These are phyloP conservation scores for Spisula subtruncata DNA, from an alignment of 2,888 invertebrate genomes.

Conservation along the genomic window DNA sequence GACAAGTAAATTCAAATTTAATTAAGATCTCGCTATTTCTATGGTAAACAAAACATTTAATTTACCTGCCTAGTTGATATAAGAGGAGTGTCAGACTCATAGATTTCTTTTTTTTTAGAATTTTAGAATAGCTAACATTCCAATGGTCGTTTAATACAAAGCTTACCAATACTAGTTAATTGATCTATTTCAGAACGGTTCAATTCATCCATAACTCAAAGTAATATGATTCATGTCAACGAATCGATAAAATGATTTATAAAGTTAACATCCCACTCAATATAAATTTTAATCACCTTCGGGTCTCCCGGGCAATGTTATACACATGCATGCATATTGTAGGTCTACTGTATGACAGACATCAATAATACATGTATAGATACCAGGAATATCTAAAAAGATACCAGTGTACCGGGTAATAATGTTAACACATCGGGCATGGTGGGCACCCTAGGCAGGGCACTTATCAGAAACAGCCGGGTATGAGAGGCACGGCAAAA, in stretches of 20 bases:
- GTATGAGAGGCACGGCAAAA: too few species aligned
- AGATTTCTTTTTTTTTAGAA: too few species aligned
- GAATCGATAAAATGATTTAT: slow-evolving; percentile 14
- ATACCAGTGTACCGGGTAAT: too few species aligned
- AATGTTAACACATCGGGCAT: too few species aligned
- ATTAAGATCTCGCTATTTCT: not conserved
- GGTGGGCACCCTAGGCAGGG: too few species aligned
- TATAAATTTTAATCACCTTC: slow-evolving; percentile 21
- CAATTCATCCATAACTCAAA: not conserved
- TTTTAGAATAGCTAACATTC: slow-evolving; percentile 7
- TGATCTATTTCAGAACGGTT: not conserved
- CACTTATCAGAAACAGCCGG: too few species aligned
- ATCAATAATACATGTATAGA: too few species aligned
- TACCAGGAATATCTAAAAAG: too few species aligned
- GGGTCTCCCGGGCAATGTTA: not conserved
- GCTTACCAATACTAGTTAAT: not conserved
- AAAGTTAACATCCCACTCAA: not conserved
- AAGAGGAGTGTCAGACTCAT: not conserved
- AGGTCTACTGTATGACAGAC: too few species aligned
- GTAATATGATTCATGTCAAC: not conserved
- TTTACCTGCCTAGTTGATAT: not conserved
- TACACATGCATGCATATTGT: not conserved
- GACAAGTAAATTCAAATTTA: not conserved
- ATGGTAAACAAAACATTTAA: not conserved
- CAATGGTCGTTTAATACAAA: not conserved